Conservation (phyloP, 37 sponge, comb jelly and placozoan species). For the Diacarnus erythraeanus region DNA sequence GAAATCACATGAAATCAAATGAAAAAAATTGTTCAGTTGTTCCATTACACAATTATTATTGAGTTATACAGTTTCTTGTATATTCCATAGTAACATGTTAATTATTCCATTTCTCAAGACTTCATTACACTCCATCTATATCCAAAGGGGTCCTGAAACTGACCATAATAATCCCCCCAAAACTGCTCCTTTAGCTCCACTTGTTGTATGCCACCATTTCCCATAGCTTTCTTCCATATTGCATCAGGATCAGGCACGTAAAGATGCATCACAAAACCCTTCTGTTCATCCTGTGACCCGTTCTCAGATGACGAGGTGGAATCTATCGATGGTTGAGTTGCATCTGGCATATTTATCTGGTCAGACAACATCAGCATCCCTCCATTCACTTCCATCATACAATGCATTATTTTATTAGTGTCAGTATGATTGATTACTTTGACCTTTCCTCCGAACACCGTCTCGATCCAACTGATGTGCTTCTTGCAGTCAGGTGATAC, state of each 20-base stretch:
- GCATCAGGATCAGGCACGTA: constrained; percentile 25
- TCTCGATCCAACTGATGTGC: constrained; percentile 52
- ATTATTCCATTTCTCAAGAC: no score
- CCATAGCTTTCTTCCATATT: constrained; percentile 67
- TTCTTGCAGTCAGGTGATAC: constrained; percentile 52
- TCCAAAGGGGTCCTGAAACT: constrained; percentile 57
- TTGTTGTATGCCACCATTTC: constrained; percentile 41
- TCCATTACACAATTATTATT: no score
- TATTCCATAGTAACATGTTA: no score
- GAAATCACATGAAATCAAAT: no score
- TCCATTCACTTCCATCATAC: constrained; percentile 29
- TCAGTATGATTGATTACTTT: constrained; percentile 15
- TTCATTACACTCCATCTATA: constrained; percentile 39
- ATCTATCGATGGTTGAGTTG: background rate
- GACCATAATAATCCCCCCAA: constrained; percentile 62
- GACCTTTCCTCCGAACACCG: constrained; percentile 41
- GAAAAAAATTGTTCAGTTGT: no score
- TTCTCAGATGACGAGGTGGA: background rate
- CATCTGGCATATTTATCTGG: background rate
- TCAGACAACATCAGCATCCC: constrained; percentile 35
- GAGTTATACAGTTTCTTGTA: no score
- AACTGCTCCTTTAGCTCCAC: constrained; percentile 46
- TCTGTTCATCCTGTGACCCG: background rate
- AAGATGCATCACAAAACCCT: constrained; percentile 34
- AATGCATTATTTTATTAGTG: constrained; percentile 34